A percentile compares a stretch with the other conserved stretches of the same genome.
phyloP scores from a whole-genome alignment of 2,888 invertebrate species.

The Caenorhabditis macrosperma region DNA sequence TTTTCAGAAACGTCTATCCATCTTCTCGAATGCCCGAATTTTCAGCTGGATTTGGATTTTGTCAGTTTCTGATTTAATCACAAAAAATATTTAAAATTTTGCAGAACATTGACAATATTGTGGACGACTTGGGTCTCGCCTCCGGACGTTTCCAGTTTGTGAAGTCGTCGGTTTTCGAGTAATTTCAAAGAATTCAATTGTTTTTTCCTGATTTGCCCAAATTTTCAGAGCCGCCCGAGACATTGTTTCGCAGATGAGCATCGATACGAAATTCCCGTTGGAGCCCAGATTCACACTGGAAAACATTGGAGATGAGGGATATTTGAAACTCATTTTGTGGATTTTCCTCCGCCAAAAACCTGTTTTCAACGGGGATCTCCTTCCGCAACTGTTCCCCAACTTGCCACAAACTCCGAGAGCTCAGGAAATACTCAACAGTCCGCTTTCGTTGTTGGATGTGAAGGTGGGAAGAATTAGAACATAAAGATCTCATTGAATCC shows the following conservation, averaged over 20 bases:
- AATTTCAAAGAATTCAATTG: background rate
- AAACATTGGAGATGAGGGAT: slow-evolving; percentile 26
- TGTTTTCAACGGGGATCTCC: slow-evolving; percentile 12
- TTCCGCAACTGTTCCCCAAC: slow-evolving; percentile 10
- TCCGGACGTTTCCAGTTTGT: slow-evolving; percentile 45
- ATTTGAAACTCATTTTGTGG: slow-evolving; percentile 32
- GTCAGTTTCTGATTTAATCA: slow-evolving; percentile 12
- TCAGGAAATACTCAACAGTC: background rate
- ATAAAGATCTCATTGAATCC: background rate
- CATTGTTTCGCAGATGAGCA: background rate
- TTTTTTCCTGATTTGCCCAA: background rate
- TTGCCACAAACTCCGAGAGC: slow-evolving; percentile 8
- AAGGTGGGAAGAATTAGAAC: slow-evolving; percentile 22
- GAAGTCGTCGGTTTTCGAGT: slow-evolving; percentile 41
- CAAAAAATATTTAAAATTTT: too few species aligned
- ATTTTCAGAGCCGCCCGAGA: slow-evolving; percentile 30
- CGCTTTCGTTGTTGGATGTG: slow-evolving; percentile 18
- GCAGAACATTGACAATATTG: slow-evolving; percentile 41
- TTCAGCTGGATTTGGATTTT: slow-evolving; percentile 30
- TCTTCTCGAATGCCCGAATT: slow-evolving; percentile 17
- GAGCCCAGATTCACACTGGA: slow-evolving; percentile 18
- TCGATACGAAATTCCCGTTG: background rate
- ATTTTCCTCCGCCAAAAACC: slow-evolving; percentile 15
- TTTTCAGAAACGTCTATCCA: slow-evolving; percentile 46
- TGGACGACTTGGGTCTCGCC: slow-evolving; percentile 47